Percentiles rank a stretch among this genome's conserved stretches.
phyloP scores from a whole-genome alignment of 2,113 vertebrate genomes.

The Chelonoidis abingdonii region DNA sequence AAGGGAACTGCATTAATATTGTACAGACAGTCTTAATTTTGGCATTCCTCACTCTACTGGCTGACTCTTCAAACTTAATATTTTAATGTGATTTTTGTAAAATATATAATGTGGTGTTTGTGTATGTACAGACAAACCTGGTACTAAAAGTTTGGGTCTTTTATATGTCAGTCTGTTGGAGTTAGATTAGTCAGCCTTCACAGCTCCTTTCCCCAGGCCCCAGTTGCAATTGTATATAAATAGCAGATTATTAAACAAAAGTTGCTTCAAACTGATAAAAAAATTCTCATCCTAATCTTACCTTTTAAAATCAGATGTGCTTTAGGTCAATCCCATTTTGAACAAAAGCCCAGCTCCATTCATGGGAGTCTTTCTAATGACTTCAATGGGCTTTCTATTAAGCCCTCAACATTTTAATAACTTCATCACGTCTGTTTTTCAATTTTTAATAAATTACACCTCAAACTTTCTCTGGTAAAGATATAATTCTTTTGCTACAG shows the following conservation, averaged over 20 bases:
- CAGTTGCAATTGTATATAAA: slow-evolving; percentile 18
- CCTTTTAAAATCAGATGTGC: slow-evolving; percentile 58
- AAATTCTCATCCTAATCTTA: slow-evolving; percentile 53
- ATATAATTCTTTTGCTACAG: slow-evolving; percentile 29
- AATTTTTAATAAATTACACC: slow-evolving; percentile 68
- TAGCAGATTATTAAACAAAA: slow-evolving; percentile 51
- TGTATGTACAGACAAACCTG: background rate
- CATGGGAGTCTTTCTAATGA: background rate
- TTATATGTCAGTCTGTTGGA: background rate
- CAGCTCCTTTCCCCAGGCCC: background rate
- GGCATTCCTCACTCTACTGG: background rate
- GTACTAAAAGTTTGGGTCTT: background rate
- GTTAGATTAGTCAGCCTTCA: background rate
- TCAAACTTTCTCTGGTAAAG: slow-evolving; percentile 44
- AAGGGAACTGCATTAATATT: background rate
- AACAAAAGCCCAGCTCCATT: background rate
- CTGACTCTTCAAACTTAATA: background rate
- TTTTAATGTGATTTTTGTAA: slow-evolving; percentile 27
- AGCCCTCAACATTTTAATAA: slow-evolving; percentile 37
- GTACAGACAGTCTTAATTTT: background rate
- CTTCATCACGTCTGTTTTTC: slow-evolving; percentile 71
- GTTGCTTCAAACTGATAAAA: slow-evolving; percentile 58
- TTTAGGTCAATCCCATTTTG: slow-evolving; percentile 29
- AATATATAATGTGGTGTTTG: background rate
- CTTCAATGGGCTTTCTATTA: background rate